phyloP scores from a whole-genome alignment of 1,140 invertebrate species.

The Asbolus verrucosus region DNA sequence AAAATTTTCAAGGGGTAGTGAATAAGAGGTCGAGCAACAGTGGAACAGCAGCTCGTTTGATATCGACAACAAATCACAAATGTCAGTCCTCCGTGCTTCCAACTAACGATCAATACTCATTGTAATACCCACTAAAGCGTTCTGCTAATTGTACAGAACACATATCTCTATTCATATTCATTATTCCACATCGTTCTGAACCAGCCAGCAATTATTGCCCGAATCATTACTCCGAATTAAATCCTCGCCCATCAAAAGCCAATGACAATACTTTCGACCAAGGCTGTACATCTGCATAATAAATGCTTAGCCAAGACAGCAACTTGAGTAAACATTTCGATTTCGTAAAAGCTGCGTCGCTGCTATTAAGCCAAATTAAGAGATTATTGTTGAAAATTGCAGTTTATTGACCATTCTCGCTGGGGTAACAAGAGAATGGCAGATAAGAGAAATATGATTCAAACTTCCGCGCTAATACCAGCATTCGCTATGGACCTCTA shows the following conservation, averaged over 20 bases:
- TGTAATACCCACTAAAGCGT: slow-evolving; percentile 56
- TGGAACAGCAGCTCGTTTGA: slow-evolving; percentile 47
- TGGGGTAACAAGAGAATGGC: not conserved
- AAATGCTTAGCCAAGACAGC: slow-evolving; percentile 26
- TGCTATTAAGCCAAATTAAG: slow-evolving; percentile 24
- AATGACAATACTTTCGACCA: slow-evolving; percentile 1
- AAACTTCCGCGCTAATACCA: not conserved
- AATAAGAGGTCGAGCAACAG: slow-evolving; percentile 36
- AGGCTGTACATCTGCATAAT: slow-evolving; percentile 1
- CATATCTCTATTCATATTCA: slow-evolving; percentile 47
- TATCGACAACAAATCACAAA: slow-evolving; percentile 59
- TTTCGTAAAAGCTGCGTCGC: slow-evolving; percentile 7
- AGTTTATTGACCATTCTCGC: slow-evolving; percentile 24
- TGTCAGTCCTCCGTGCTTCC: slow-evolving; percentile 50
- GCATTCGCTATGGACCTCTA: too few species aligned
- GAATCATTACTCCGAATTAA: slow-evolving; percentile 49
- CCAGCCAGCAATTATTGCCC: slow-evolving; percentile 46
- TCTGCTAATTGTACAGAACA: slow-evolving; percentile 54
- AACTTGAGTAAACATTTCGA: slow-evolving; percentile 15
- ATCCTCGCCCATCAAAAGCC: slow-evolving; percentile 35
- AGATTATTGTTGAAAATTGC: slow-evolving; percentile 16
- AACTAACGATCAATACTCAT: slow-evolving; percentile 57
- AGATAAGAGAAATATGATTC: slow-evolving; percentile 11
- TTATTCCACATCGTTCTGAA: slow-evolving; percentile 41
- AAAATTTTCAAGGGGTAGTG: slow-evolving; percentile 39